Evolutionary conservation across 2,888 invertebrate species (phyloP).

Genomic region (Smittia sp.): DNA sequence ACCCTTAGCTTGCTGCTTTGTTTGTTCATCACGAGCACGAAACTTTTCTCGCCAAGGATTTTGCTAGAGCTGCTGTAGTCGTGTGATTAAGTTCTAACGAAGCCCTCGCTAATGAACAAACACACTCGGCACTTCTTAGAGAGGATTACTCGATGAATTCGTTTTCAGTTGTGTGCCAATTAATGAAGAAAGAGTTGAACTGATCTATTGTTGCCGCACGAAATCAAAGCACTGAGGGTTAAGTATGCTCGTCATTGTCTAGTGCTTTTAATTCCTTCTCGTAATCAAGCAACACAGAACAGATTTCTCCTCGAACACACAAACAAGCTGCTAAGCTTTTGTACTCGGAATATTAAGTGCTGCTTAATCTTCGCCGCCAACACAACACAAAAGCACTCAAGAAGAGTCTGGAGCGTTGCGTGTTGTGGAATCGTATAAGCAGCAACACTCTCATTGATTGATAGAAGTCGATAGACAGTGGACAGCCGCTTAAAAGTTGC

Average conservation of each 20-base stretch:
- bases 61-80: background rate
- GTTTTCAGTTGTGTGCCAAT: slow-evolving; percentile 2
- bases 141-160: slow-evolving; percentile 1
- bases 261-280: background rate
- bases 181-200: slow-evolving; percentile 21
- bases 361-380: no score
- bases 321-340: background rate
- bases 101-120: background rate
- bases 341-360: no score
- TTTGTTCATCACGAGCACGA: background rate
- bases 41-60: background rate
- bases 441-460: no score
- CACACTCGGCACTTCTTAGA: background rate
- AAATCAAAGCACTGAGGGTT: background rate
- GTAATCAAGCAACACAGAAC: background rate
- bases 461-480: no score
- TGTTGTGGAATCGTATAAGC: no score
- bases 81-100: slow-evolving; percentile 26
- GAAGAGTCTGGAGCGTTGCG: no score
- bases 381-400: no score
- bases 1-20: background rate
- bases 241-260: background rate
- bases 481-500: no score
- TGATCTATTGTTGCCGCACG: slow-evolving; percentile 18
- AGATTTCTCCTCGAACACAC: background rate